These are phyloP conservation scores for Ciconia nigra DNA, from an alignment of 2,797 vertebrate species.

Conservation along the genomic window DNA sequence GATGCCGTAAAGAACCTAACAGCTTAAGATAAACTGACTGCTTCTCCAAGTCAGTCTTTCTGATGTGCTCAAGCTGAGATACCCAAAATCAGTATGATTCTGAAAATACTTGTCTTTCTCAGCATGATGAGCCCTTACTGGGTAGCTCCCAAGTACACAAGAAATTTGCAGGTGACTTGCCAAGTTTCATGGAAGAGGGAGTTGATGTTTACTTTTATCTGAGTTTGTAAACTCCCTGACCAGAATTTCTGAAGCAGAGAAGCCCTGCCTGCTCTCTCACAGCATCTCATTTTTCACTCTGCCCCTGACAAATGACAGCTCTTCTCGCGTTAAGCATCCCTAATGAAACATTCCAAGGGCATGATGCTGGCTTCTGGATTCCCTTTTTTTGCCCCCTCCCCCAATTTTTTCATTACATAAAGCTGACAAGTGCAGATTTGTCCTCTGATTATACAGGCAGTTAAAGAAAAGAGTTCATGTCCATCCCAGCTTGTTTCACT, in stretches of 20 bases:
- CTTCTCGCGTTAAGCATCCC: not conserved
- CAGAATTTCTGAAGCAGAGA: not conserved
- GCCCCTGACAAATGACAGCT: not conserved
- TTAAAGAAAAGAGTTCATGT: conserved; percentile 33
- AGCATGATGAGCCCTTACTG: not conserved
- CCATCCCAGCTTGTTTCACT: conserved; percentile 69
- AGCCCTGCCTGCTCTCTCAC: not conserved
- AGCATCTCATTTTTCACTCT: not conserved
- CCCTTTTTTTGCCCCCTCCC: not conserved
- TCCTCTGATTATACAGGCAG: not conserved
- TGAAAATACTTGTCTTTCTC: not conserved
- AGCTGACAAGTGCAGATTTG: conserved; percentile 47
- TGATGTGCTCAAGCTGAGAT: not conserved
- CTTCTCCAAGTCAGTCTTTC: accelerated
- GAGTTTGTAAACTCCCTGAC: not conserved
- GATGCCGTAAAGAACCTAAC: not conserved
- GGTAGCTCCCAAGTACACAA: not conserved
- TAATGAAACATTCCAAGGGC: not conserved
- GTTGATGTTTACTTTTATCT: not conserved
- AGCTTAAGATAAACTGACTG: not conserved
- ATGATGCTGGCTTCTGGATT: conserved; percentile 7
- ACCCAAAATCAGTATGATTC: accelerated
- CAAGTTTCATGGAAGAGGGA: not conserved
- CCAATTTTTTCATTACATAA: not conserved
- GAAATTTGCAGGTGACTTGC: not conserved